Conservation (phyloP, 2,797 vertebrate genomes). For the Melanogrammus aeglefinus region DNA sequence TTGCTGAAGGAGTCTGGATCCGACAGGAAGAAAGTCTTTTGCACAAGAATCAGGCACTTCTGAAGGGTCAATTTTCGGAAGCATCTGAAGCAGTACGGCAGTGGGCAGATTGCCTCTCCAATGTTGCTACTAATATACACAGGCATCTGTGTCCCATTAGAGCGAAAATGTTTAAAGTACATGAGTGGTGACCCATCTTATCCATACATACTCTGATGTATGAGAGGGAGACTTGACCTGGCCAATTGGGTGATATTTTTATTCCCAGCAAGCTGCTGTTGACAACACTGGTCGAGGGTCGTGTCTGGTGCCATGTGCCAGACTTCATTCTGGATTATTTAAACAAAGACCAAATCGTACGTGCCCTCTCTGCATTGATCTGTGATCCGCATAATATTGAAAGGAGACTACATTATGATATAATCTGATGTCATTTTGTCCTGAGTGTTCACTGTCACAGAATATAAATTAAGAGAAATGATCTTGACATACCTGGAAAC, state of each 20-base stretch:
- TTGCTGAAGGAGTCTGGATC: neutral
- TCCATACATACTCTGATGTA: neutral
- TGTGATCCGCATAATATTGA: neutral
- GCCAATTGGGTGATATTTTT: neutral
- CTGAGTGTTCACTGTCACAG: neutral
- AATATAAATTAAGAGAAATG: too few species aligned
- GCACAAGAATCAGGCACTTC: neutral
- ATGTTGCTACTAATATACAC: neutral
- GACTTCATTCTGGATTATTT: neutral
- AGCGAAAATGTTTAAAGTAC: neutral
- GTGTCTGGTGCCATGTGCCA: neutral
- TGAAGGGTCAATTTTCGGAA: neutral
- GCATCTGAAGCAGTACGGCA: neutral
- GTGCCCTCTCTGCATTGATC: neutral
- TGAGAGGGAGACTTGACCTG: neutral
- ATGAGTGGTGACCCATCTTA: neutral
- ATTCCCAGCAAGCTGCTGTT: neutral
- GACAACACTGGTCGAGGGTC: neutral
- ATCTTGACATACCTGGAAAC: too few species aligned
- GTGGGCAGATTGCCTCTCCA: neutral
- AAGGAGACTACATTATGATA: neutral
- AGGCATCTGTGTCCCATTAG: neutral
- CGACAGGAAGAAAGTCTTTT: neutral
- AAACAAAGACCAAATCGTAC: neutral
- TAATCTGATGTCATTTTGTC: neutral